Evolutionary conservation across 2,113 vertebrate species (phyloP), one percentile per base, ranked within the genome.

Genomic region (Pogona vitticeps): DNA sequence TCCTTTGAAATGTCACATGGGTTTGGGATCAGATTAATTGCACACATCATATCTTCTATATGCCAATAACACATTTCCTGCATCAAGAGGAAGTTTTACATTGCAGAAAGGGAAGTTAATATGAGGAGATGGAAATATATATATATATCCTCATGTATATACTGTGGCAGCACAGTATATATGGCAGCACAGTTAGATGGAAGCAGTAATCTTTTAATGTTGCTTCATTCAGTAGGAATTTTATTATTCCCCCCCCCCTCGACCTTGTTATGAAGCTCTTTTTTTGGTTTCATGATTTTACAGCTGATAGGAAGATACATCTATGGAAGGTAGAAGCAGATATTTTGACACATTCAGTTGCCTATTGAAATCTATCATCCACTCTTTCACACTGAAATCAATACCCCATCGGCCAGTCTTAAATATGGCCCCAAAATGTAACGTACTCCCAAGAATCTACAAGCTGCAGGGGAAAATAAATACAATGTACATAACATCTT

Each of bases 351-450:
- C 26, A 84, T 88, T 90, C 80, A 20, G 85, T 76, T 85, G 59
- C 80, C 83, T 76, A 89, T 88, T 80, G 92, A 92, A 95, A 95
- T 95, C 93, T 90, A 94, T 95, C 79, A 82, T 76, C 40, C 18
- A 28, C 59, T 82, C 52, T 87, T 87, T 87, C 42, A 82, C 61
- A 82, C 89, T 80, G 92, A 92, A 95, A 94, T 95, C 94, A 92
- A 94, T 95, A 94, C 79, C 56, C 52, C 90, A 94, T 92, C 94
- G 92, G 82, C 93, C 56, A 56, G 91, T 91, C 84, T 91, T 94
- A 92, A 94, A 94, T 93, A 93, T 89, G 85, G 90, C 82, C 18
- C 68, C 90, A 88, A 88, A 94, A 84, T 65, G 87, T 87, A 90
- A 88, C 92, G 72, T 31, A 88, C 91, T 92, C 91, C 83, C 82